Percentiles rank a stretch among this genome's conserved stretches.
Conservation (phyloP, 1,140 invertebrate genomes). For the Diprion similis region DNA sequence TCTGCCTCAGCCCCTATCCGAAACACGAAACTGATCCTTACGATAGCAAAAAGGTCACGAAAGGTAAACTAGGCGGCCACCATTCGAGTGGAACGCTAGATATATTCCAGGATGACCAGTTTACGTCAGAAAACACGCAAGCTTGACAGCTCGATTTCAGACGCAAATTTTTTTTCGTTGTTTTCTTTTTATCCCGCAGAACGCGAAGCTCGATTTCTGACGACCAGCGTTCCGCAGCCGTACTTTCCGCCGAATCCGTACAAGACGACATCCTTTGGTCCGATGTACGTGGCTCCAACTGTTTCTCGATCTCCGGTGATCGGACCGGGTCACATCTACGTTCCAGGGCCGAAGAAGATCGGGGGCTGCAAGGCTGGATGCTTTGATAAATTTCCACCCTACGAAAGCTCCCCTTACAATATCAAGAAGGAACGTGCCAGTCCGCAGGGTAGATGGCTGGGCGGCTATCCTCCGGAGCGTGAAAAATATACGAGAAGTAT, state of each 20-base stretch:
- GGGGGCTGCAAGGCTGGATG: conserved; percentile 47
- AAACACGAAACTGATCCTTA: conserved; percentile 38
- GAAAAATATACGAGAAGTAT: conserved; percentile 49
- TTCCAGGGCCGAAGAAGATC: conserved; percentile 44
- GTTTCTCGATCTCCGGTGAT: conserved; percentile 20
- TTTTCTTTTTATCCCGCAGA: not conserved
- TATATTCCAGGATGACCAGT: too few species aligned
- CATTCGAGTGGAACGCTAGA: conserved; percentile 9
- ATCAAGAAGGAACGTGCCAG: conserved; percentile 11
- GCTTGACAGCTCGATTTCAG: not conserved
- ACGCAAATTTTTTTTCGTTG: not conserved
- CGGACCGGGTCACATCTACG: conserved; percentile 29
- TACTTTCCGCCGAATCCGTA: conserved; percentile 48
- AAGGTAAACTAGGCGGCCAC: conserved; percentile 21
- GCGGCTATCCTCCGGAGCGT: conserved; percentile 34
- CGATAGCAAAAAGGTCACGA: conserved; percentile 16
- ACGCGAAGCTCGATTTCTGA: conserved; percentile 27
- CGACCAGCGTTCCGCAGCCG: conserved; percentile 26
- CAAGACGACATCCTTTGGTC: conserved; percentile 22
- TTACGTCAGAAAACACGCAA: too few species aligned
- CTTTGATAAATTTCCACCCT: conserved; percentile 44
- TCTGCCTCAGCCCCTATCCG: conserved; percentile 44
- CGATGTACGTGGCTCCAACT: conserved; percentile 36
- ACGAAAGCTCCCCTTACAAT: conserved; percentile 35
- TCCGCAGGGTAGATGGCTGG: conserved; percentile 26